Evolutionary conservation across 2,113 vertebrate species (phyloP), one percentile per base, ranked within the genome.

Genomic region (Ictalurus punctatus): DNA sequence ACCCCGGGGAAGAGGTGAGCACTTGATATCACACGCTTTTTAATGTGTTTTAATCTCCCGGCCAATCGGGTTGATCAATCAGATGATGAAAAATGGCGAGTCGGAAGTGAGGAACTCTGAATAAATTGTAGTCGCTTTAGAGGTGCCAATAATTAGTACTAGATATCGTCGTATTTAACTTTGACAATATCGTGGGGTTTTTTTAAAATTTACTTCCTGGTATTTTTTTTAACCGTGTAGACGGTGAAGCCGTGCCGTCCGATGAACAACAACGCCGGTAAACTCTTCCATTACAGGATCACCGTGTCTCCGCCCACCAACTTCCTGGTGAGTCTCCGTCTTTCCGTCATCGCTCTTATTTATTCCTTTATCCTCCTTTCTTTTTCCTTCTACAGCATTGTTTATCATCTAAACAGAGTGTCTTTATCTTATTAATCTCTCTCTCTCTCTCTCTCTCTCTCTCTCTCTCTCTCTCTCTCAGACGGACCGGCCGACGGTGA

Each of bases 281-380:
- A 97, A 61, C 96, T 99, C 0, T 99, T 97, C 92, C 98, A 99
- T 95, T 99, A 99, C 91, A 95, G 98, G 91, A 98, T 99, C 92
- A 99, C 98, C 0, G 98, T 99, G 91, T 99, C 98, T 0, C 98
- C 98, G 12, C 98, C 98, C 79, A 99, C 98, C 79, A 99, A 99
- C 95, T 99, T 99, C 93, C 95, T 99, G 95, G 98, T 99, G 96
- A 90, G 96, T 96, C 89, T 78, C 30, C 21, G 7, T 21, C 61
- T 78, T n/a, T 40, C 14, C 1, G 0, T 34, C 8, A 2, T 25
- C 1, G 16, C 34, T 27, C 37, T 37, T 71, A 74, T 89, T 54
- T 17, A 23, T 56, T 30, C 30, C n/a, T 34, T 3, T 1, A 2
- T 56, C 40, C 21, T 25, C 17, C 83, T 88, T 25, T 81, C 19